Evolutionary conservation across 1,140 invertebrate species (phyloP).

Genomic region (Carcinoscorpius rotundicauda): DNA sequence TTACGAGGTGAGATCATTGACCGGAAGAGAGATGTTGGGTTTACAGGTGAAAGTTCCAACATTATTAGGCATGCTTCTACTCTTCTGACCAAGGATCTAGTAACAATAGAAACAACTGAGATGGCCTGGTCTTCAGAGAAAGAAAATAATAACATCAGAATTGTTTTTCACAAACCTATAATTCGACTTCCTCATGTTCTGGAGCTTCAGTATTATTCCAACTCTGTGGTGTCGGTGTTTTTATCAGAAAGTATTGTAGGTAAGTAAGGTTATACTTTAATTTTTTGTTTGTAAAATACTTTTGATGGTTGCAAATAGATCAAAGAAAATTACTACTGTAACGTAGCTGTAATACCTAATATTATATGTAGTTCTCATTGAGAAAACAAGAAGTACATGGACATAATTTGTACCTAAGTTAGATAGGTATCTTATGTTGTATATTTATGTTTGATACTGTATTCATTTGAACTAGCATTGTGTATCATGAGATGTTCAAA

Average conservation of each 20-base stretch:
- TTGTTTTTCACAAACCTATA: slow-evolving; percentile 45
- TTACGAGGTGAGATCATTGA: slow-evolving; percentile 46
- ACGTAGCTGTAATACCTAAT: too few relatives aligned
- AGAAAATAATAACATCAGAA: slow-evolving; percentile 22
- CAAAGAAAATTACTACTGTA: too few relatives aligned
- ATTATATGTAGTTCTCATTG: too few relatives aligned
- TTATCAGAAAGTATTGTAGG: slow-evolving; percentile 59
- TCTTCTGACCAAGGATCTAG: slow-evolving; percentile 29
- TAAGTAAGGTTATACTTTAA: slow-evolving; percentile 28
- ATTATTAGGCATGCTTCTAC: slow-evolving; percentile 56
- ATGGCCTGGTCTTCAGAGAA: slow-evolving; percentile 20
- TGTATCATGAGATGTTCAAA: too few relatives aligned
- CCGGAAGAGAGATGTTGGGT: slow-evolving; percentile 56
- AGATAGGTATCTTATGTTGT: too few relatives aligned
- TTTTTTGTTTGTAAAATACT: slow-evolving; percentile 1
- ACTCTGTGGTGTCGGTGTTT: slow-evolving; percentile 60
- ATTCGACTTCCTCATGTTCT: slow-evolving; percentile 60
- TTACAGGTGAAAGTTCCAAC: slow-evolving; percentile 55
- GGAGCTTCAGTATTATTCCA: slow-evolving; percentile 77
- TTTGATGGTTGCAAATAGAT: background rate
- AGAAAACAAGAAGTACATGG: too few relatives aligned
- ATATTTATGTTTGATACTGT: too few relatives aligned
- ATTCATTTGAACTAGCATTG: too few relatives aligned
- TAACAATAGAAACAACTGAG: slow-evolving; percentile 22
- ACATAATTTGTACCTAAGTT: too few relatives aligned